A percentile compares a stretch with the other conserved stretches of the same genome.
phyloP scores from a whole-genome alignment of 2,797 vertebrate species.

The Falco rusticolus region DNA sequence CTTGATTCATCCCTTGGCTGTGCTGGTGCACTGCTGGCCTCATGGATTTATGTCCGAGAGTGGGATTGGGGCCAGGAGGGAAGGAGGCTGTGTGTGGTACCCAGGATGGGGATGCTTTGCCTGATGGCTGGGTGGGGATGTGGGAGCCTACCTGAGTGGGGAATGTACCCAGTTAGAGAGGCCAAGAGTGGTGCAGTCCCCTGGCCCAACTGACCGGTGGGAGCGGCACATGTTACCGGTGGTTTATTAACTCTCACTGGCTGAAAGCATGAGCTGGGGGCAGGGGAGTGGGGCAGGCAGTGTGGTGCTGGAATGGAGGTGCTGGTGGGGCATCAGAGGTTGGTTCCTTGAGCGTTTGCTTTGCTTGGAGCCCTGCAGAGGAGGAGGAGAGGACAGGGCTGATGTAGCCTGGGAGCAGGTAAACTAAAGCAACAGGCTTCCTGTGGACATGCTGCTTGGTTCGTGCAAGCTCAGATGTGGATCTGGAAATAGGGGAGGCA shows the following conservation, averaged over 20 bases:
- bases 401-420: not conserved
- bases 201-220: not conserved
- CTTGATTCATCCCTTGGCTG: not conserved
- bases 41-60: fast-evolving
- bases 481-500: not conserved
- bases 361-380: not conserved
- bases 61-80: not conserved
- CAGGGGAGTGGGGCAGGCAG: not conserved
- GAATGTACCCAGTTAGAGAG: not conserved
- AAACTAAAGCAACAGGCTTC: not conserved
- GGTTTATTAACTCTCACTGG: not conserved
- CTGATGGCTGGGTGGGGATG: not conserved
- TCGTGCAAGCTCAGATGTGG: not conserved
- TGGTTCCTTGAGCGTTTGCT: not conserved
- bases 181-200: not conserved
- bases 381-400: not conserved
- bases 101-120: not conserved
- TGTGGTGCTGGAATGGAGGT: fast-evolving
- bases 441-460: not conserved
- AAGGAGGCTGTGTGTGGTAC: not conserved
- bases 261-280: not conserved
- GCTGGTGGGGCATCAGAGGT: not conserved
- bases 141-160: not conserved
- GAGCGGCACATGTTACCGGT: not conserved
- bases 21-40: not conserved